phyloP scores from a whole-genome alignment of 2,113 vertebrate species.

The Abramis brama region DNA sequence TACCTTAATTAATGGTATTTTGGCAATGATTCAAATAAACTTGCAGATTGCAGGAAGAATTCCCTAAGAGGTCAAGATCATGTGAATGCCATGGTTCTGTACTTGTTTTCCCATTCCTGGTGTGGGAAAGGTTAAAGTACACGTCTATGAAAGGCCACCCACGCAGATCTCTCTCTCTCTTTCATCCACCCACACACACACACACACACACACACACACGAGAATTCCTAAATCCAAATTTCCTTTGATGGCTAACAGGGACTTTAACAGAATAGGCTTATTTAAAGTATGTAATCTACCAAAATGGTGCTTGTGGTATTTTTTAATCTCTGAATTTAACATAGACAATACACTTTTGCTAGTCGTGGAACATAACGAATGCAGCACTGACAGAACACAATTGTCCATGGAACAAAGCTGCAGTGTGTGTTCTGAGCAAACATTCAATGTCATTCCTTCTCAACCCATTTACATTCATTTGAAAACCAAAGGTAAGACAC shows the following conservation, averaged over 20 bases:
- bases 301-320: not conserved
- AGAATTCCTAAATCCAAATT: not conserved
- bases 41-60: not conserved
- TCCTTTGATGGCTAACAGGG: not conserved
- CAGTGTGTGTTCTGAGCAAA: constrained; percentile 28
- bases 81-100: not conserved
- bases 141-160: not conserved
- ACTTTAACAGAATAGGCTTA: not conserved
- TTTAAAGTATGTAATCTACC: not conserved
- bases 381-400: constrained; percentile 14
- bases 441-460: constrained; percentile 4
- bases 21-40: not conserved
- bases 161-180: not conserved
- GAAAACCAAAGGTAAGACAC: constrained; percentile 33
- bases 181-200: not conserved
- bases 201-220: not conserved
- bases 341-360: not conserved
- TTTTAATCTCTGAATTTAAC: constrained; percentile 1
- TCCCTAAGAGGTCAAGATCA: not conserved
- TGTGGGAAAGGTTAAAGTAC: constrained; percentile 4
- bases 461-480: constrained; percentile 46
- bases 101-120: not conserved
- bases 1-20: not conserved
- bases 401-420: constrained; percentile 16
- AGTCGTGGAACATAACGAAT: not conserved